Evolutionary conservation across 2,797 vertebrate genomes (phyloP).

Genomic region (Lutjanus argentimaculatus): DNA sequence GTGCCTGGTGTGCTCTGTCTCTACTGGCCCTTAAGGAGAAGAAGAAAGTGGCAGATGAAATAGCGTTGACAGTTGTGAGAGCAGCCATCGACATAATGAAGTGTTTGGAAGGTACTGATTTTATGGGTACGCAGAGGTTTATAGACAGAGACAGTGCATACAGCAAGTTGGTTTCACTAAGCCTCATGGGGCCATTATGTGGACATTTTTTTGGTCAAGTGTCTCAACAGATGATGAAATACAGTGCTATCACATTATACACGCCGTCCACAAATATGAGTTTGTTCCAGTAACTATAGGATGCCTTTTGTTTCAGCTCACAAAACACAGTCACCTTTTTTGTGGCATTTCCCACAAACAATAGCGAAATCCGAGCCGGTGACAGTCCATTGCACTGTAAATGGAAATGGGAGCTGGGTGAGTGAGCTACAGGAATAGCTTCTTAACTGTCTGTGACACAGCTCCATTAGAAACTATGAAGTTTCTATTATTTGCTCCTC

Average conservation of each 20-base stretch:
- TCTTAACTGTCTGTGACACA: constrained; percentile 76
- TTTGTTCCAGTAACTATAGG: constrained; percentile 45
- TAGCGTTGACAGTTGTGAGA: constrained; percentile 28
- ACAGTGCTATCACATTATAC: constrained; percentile 30
- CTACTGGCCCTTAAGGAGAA: constrained; percentile 13
- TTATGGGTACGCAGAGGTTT: constrained; percentile 34
- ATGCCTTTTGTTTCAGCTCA: constrained; percentile 67
- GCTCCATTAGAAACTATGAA: constrained; percentile 73
- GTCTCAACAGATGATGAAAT: constrained; percentile 58
- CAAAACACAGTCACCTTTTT: constrained; percentile 57
- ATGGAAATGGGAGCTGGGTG: constrained; percentile 68
- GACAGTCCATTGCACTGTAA: constrained; percentile 73
- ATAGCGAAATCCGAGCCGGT: constrained; percentile 56
- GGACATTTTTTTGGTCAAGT: constrained; percentile 22
- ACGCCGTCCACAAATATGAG: constrained; percentile 31
- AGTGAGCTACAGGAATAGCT: constrained; percentile 71
- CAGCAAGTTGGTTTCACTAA: constrained; percentile 27
- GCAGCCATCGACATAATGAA: constrained; percentile 33
- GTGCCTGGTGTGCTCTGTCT: constrained; percentile 15
- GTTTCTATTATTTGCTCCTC: constrained; percentile 74
- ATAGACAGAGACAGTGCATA: constrained; percentile 23
- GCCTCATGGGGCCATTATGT: constrained; percentile 27
- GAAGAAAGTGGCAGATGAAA: constrained; percentile 28
- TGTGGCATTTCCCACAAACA: constrained; percentile 69
- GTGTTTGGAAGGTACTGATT: constrained; percentile 43